Conservation (phyloP, 1,140 invertebrate genomes). For the Streblospio benedicti region DNA sequence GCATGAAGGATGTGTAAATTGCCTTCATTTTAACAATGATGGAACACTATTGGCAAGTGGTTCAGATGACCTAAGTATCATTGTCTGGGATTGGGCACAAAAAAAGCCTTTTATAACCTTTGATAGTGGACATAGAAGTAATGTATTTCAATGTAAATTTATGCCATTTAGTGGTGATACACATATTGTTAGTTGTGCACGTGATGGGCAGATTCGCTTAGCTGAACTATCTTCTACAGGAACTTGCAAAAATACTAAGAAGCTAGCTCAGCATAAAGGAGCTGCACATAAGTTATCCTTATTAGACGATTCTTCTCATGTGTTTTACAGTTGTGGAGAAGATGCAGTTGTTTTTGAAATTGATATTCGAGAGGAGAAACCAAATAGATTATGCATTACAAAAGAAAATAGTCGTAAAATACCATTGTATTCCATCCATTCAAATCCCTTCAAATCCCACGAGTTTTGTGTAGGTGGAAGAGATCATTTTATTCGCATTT, state of each 20-base stretch:
- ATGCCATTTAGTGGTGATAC: slow-evolving; percentile 60
- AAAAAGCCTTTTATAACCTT: slow-evolving; percentile 58
- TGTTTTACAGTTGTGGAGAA: slow-evolving; percentile 77
- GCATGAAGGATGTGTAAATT: slow-evolving; percentile 85
- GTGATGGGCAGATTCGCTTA: slow-evolving; percentile 75
- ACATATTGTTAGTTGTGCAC: slow-evolving; percentile 74
- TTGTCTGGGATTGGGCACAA: slow-evolving; percentile 82
- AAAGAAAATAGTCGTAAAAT: slow-evolving; percentile 56
- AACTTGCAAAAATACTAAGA: slow-evolving; percentile 51
- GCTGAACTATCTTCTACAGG: slow-evolving; percentile 52
- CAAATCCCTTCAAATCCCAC: slow-evolving; percentile 66
- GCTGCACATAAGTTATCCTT: slow-evolving; percentile 66
- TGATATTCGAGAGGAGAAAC: slow-evolving; percentile 66
- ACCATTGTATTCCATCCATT: slow-evolving; percentile 74
- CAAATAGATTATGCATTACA: slow-evolving; percentile 60
- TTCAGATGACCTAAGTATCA: slow-evolving; percentile 77
- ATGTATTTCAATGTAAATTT: slow-evolving; percentile 75
- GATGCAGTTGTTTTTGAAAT: slow-evolving; percentile 72
- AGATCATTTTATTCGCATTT: slow-evolving; percentile 51
- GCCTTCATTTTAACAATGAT: slow-evolving; percentile 75
- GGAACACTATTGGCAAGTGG: slow-evolving; percentile 73
- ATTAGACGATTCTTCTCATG: slow-evolving; percentile 62
- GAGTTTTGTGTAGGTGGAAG: slow-evolving; percentile 75
- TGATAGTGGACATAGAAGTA: slow-evolving; percentile 70
- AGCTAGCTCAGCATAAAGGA: slow-evolving; percentile 61